Conservation (phyloP, 1,140 invertebrate genomes). For the Heterodera carotae region DNA sequence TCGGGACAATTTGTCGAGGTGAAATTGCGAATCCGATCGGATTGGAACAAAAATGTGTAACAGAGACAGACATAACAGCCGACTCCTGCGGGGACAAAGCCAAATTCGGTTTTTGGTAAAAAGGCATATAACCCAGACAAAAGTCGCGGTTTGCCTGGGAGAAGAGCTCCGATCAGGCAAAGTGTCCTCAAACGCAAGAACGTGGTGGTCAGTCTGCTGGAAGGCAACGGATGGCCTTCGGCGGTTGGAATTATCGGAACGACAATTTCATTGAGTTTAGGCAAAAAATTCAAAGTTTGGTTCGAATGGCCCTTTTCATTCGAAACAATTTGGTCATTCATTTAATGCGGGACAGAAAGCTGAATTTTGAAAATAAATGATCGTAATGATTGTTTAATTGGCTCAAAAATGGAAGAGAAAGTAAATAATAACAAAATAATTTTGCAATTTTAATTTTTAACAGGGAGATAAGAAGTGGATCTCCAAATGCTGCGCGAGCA, state of each 20-base stretch:
- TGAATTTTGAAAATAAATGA: not conserved
- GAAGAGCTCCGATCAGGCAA: constrained; percentile 42
- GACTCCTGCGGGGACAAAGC: constrained; percentile 56
- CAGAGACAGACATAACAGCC: constrained; percentile 60
- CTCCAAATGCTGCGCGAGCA: too few species aligned
- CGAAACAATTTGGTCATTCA: not conserved
- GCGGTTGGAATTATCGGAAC: not conserved
- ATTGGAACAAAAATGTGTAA: constrained; percentile 62
- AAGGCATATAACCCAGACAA: constrained; percentile 37
- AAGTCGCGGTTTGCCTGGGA: constrained; percentile 23
- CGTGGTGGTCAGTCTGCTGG: constrained; percentile 24
- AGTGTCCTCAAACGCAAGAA: constrained; percentile 41
- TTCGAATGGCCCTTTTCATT: not conserved
- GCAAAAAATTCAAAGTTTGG: not conserved
- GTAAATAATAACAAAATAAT: too few species aligned
- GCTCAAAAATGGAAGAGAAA: too few species aligned
- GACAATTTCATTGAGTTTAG: not conserved
- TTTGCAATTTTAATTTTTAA: too few species aligned
- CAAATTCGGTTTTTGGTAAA: too few species aligned
- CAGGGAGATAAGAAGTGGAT: too few species aligned
- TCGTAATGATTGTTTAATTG: too few species aligned
- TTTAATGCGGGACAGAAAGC: not conserved
- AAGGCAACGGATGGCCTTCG: not conserved
- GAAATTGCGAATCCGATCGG: constrained; percentile 57
- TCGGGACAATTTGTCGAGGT: constrained; percentile 57